phyloP scores from a whole-genome alignment of 2,888 invertebrate species.

The Pteria penguin region DNA sequence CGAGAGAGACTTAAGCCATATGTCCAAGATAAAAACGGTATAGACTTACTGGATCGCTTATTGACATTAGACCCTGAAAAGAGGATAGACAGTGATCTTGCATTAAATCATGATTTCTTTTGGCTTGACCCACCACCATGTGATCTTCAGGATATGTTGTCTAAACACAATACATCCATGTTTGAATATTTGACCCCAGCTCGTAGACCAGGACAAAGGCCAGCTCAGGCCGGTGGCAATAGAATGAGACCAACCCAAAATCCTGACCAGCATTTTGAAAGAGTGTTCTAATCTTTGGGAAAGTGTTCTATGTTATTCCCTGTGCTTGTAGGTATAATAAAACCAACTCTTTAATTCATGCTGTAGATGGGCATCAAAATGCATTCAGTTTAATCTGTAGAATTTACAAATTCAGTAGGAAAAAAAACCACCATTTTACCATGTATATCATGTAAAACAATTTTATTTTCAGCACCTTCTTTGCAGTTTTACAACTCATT shows the following conservation, averaged over 20 bases:
- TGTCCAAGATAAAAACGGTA: conserved; percentile 93
- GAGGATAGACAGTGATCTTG: conserved; percentile 92
- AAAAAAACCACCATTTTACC: too few species aligned
- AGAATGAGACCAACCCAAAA: conserved; percentile 52
- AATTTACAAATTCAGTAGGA: too few species aligned
- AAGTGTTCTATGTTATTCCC: too few species aligned
- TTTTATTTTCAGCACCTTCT: too few species aligned
- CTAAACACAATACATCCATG: conserved; percentile 94
- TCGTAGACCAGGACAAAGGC: conserved; percentile 81
- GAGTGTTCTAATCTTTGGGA: conserved; percentile 69
- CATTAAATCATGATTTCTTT: conserved; percentile 98
- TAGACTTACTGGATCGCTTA: conserved; percentile 95
- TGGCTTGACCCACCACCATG: conserved; percentile 97
- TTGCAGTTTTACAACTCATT: too few species aligned
- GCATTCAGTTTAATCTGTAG: too few species aligned
- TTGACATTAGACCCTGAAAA: conserved; percentile 95
- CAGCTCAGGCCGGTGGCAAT: conserved; percentile 30
- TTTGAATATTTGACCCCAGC: conserved; percentile 94
- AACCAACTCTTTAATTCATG: too few species aligned
- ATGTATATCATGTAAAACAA: too few species aligned
- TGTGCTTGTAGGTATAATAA: too few species aligned
- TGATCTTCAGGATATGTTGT: conserved; percentile 88
- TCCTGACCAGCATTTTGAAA: conserved; percentile 77
- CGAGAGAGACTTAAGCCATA: conserved; percentile 87
- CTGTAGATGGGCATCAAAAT: too few species aligned